Evolutionary conservation across 2,797 vertebrate species (phyloP).

Genomic region (Tapirus indicus): DNA sequence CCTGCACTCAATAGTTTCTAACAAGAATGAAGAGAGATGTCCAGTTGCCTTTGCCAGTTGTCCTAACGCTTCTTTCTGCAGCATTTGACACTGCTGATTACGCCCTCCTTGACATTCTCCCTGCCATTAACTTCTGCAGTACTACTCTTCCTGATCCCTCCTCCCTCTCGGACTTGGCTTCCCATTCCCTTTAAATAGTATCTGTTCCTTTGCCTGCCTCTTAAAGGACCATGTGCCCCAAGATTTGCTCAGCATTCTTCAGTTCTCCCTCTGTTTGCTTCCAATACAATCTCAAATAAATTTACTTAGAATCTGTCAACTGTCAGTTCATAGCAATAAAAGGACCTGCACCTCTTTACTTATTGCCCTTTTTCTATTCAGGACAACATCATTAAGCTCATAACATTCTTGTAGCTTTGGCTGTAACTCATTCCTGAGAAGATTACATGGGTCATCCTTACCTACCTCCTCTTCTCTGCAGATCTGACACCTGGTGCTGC

Average conservation of each 20-base stretch:
- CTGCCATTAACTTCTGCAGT: not conserved
- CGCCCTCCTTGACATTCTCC: not conserved
- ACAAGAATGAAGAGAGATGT: not conserved
- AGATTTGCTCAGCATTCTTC: not conserved
- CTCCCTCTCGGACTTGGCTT: not conserved
- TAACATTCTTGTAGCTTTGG: not conserved
- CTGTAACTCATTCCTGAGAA: conserved; percentile 11
- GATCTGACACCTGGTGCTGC: not conserved
- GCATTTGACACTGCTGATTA: not conserved
- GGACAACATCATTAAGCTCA: not conserved
- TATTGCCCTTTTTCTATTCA: conserved; percentile 3
- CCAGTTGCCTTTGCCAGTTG: not conserved
- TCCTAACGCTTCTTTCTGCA: not conserved
- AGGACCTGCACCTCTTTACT: not conserved
- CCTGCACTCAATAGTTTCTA: not conserved
- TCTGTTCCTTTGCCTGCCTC: not conserved
- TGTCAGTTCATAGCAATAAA: not conserved
- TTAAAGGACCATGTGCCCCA: not conserved
- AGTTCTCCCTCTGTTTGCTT: not conserved
- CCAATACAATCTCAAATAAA: not conserved
- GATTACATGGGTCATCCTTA: not conserved
- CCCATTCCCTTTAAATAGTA: not conserved
- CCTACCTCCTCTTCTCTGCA: not conserved
- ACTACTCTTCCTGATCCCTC: not conserved
- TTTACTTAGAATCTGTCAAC: not conserved